phyloP scores from a whole-genome alignment of 2,888 invertebrate genomes.

The Augiades crinisus region DNA sequence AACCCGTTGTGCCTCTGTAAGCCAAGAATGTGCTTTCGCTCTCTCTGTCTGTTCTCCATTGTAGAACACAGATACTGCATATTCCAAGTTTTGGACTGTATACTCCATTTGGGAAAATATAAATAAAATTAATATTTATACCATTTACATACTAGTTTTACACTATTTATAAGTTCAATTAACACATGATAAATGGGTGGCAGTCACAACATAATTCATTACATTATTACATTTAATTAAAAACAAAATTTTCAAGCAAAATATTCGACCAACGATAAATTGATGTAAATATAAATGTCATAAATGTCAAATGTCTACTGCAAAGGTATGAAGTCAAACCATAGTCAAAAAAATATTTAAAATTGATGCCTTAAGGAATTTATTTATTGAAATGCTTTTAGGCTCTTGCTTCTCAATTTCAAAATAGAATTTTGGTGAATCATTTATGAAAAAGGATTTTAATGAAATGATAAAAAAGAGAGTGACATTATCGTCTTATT shows the following conservation, averaged over 20 bases:
- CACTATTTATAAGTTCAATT: background rate
- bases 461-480: too few relatives aligned
- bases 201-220: background rate
- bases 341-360: too few relatives aligned
- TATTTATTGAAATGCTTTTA: too few relatives aligned
- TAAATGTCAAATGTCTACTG: too few relatives aligned
- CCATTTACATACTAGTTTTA: background rate
- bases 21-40: slow-evolving; percentile 91
- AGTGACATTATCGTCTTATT: too few relatives aligned
- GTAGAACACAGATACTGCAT: slow-evolving; percentile 86
- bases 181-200: background rate
- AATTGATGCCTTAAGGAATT: too few relatives aligned
- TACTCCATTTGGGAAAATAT: slow-evolving; percentile 75
- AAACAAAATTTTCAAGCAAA: background rate
- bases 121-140: slow-evolving; percentile 1
- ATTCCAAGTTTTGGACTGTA: slow-evolving; percentile 84
- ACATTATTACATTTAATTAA: background rate
- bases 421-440: too few relatives aligned
- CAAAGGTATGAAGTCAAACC: too few relatives aligned
- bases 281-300: too few relatives aligned
- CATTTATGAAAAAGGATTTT: too few relatives aligned
- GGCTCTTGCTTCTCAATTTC: too few relatives aligned
- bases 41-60: slow-evolving; percentile 83
- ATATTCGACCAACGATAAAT: too few relatives aligned
- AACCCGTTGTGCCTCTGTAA: slow-evolving; percentile 91